These are phyloP conservation scores for Uloborus plumipes DNA, from an alignment of 2,888 invertebrate species.

Conservation along the genomic window DNA sequence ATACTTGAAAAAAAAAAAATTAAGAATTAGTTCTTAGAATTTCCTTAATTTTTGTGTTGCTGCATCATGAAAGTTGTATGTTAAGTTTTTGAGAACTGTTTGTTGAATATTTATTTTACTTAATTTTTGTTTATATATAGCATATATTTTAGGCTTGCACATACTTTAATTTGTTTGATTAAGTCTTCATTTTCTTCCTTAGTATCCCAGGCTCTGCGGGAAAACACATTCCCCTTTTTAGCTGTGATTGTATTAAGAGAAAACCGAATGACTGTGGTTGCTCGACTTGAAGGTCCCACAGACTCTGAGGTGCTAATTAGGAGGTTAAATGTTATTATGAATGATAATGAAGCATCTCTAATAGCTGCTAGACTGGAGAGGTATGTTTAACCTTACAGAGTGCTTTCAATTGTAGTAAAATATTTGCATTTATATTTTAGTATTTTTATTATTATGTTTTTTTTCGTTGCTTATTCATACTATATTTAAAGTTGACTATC, in stretches of 20 bases:
- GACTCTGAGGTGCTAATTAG: conserved; percentile 74
- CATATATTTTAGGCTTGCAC: too few relatives aligned
- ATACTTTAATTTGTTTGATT: too few relatives aligned
- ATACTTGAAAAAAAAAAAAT: too few relatives aligned
- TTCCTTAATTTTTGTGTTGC: too few relatives aligned
- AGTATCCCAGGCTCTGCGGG: conserved; percentile 89
- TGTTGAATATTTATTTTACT: not conserved
- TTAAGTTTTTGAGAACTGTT: not conserved
- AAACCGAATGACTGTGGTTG: conserved; percentile 93
- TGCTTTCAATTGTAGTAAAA: not conserved
- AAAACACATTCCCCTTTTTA: conserved; percentile 86
- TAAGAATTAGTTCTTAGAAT: too few relatives aligned
- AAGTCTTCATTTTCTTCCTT: conserved; percentile 57
- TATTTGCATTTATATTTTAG: not conserved
- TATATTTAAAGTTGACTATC: too few relatives aligned
- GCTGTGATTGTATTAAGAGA: conserved; percentile 91
- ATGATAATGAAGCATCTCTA: conserved; percentile 88
- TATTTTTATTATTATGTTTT: not conserved
- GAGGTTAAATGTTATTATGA: conserved; percentile 76
- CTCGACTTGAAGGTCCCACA: conserved; percentile 87
- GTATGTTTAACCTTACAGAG: conserved; percentile 72
- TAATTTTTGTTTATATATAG: too few relatives aligned
- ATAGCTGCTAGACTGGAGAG: conserved; percentile 89
- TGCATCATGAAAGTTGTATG: not conserved
- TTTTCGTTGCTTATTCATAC: too few relatives aligned